phyloP scores from a whole-genome alignment of 2,113 vertebrate genomes.

The Phodopus roborovskii region DNA sequence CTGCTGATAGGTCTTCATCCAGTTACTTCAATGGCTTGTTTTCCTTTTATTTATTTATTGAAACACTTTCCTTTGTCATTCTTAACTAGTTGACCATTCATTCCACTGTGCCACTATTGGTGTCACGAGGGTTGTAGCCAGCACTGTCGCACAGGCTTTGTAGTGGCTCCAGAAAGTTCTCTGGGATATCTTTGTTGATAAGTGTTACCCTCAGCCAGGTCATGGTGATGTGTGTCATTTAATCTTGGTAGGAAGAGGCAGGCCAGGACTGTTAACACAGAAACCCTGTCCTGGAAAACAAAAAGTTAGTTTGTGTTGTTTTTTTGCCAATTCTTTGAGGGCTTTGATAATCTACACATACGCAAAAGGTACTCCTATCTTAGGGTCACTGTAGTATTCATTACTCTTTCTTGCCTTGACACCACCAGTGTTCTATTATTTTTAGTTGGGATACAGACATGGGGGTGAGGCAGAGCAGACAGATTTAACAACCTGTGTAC shows the following conservation, averaged over 20 bases:
- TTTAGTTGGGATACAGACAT: neutral
- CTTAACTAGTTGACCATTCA: neutral
- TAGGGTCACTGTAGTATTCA: neutral
- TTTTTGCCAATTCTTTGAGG: neutral
- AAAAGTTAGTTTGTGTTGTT: neutral
- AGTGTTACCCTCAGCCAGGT: neutral
- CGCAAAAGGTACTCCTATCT: neutral
- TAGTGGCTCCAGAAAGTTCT: neutral
- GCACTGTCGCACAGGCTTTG: neutral
- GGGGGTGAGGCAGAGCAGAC: neutral
- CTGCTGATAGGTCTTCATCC: constrained; percentile 14
- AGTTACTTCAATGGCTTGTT: neutral
- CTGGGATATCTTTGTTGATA: neutral
- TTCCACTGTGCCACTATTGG: neutral
- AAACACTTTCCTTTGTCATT: neutral
- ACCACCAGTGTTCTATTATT: neutral
- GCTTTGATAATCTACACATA: no score
- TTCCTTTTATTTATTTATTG: neutral
- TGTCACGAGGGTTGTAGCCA: neutral
- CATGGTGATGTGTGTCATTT: neutral
- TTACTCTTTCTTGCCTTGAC: neutral
- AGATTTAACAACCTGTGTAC: neutral
- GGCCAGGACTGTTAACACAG: neutral
- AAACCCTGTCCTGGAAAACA: neutral
- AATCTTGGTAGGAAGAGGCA: neutral